A percentile compares a stretch with the other conserved stretches of the same genome.
Conservation (phyloP, 1,140 invertebrate genomes). For the Caligus rogercresseyi region DNA sequence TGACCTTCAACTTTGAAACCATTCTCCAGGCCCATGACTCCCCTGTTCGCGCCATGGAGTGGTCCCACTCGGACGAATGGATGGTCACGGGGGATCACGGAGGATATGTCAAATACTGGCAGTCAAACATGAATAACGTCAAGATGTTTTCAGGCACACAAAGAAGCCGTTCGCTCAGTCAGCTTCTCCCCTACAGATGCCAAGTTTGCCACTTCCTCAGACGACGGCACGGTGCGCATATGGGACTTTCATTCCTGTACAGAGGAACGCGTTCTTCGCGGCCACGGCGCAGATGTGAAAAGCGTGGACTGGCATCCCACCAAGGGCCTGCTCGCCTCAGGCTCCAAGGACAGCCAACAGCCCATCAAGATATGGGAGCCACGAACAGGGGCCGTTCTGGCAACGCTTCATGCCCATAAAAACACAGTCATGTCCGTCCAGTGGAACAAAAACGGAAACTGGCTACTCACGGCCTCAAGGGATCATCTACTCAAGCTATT, state of each 20-base stretch:
- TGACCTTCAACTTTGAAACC: conserved; percentile 99
- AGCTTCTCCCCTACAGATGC: conserved; percentile 97
- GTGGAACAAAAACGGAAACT: conserved; percentile 99
- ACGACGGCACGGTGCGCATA: conserved; percentile 92
- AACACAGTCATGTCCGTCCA: conserved; percentile 97
- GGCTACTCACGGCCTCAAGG: conserved; percentile 92
- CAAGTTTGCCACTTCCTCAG: conserved; percentile 96
- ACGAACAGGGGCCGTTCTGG: conserved; percentile 49
- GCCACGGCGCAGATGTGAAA: conserved; percentile 97
- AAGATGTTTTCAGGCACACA: conserved; percentile 99
- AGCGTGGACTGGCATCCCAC: conserved; percentile 99
- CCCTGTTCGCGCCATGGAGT: conserved; percentile 71
- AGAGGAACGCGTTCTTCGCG: conserved; percentile 64
- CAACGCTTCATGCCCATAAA: conserved; percentile 75
- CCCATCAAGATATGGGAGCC: conserved; percentile 99
- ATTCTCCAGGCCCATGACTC: conserved; percentile 68
- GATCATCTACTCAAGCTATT: conserved; percentile 97
- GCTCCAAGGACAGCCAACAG: conserved; percentile 98
- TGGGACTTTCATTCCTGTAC: conserved; percentile 96
- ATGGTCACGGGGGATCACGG: conserved; percentile 98
- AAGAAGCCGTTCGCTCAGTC: conserved; percentile 95
- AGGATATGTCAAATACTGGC: conserved; percentile 99
- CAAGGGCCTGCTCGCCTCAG: conserved; percentile 87
- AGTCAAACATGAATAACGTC: conserved; percentile 99
- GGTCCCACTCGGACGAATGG: conserved; percentile 98